Evolutionary conservation across 1,140 invertebrate genomes (phyloP), one percentile per base, ranked within the genome.

Genomic region (Mylabris phalerata): DNA sequence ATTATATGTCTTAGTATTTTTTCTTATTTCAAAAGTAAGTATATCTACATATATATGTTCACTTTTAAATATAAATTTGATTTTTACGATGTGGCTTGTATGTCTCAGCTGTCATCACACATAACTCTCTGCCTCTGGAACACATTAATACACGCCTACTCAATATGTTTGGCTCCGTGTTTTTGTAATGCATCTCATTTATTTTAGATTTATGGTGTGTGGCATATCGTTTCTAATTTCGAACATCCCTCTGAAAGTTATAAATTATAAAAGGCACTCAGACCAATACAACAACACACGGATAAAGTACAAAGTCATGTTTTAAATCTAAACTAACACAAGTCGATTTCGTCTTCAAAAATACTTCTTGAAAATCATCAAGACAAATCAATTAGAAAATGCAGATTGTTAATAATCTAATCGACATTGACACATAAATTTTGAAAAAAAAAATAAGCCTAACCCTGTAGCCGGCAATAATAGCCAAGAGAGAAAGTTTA

Each of bases 111-210:
- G 63, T 65, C 63, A 65, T 65, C 63, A 60, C 55, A 61, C 56
- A 62, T 62, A 62, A 59, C 60, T 62, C 57, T 60, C 54, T 55
- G 61, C 61, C 64, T 61, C 64, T 66, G 64, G 61, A 63, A 66
- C 55, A 63, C 64, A 66, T 66, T 66, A 63, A 66, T 63, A 66
- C 58, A 60, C 59, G 64, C 64, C 64, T 51, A 61, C 64, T 55
- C 58, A 59, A 61, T 65, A 63, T 65, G 63, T 65, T 60, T 55
- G 38, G 63, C 63, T 65, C 50, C 55, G 54, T 63, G 61, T 66
- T 63, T 61, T 63, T 66, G 58, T 66, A 66, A 66, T 61, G 59
- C 61, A 52, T 49, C 59, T 61, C 64, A 63, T 66, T 63, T 66
- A 63, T 66, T 66, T 61, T 49, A 59, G 61, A 63, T 66, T 66